Evolutionary conservation across 2,113 vertebrate genomes (phyloP).

Genomic region (Ptychochromis oligacanthus): DNA sequence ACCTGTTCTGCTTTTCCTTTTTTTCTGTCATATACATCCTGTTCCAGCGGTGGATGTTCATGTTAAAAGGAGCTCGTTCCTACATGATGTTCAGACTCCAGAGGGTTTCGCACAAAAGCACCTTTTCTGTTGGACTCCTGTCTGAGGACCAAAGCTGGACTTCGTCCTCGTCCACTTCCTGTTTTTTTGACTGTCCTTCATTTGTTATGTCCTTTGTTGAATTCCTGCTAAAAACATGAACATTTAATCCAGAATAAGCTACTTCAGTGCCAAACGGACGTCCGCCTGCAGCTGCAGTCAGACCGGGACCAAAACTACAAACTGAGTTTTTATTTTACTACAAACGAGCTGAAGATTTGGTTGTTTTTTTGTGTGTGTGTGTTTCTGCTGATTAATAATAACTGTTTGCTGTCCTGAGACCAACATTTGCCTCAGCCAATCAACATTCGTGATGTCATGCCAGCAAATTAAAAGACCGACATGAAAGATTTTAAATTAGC

Average conservation of each 20-base stretch:
- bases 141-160: slow-evolving; percentile 19
- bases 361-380: not conserved
- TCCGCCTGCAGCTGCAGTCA: not conserved
- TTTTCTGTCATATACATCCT: not conserved
- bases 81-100: not conserved
- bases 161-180: not conserved
- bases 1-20: not conserved
- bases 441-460: not conserved
- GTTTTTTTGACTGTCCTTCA: not conserved
- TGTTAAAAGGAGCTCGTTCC: too few species aligned
- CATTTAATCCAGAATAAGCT: slow-evolving; percentile 58
- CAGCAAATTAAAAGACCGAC: not conserved
- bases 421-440: not conserved
- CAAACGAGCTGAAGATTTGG: not conserved
- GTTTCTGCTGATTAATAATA: not conserved
- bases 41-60: too few species aligned
- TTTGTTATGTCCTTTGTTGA: not conserved
- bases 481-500: too few species aligned
- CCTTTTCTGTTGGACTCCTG: not conserved
- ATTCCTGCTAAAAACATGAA: not conserved
- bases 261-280: slow-evolving; percentile 45
- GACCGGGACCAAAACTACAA: not conserved
- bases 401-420: not conserved
- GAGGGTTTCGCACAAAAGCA: not conserved
- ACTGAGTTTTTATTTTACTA: not conserved